Evolutionary conservation across 2,888 invertebrate species (phyloP).

Genomic region (Ophioninae sp.): DNA sequence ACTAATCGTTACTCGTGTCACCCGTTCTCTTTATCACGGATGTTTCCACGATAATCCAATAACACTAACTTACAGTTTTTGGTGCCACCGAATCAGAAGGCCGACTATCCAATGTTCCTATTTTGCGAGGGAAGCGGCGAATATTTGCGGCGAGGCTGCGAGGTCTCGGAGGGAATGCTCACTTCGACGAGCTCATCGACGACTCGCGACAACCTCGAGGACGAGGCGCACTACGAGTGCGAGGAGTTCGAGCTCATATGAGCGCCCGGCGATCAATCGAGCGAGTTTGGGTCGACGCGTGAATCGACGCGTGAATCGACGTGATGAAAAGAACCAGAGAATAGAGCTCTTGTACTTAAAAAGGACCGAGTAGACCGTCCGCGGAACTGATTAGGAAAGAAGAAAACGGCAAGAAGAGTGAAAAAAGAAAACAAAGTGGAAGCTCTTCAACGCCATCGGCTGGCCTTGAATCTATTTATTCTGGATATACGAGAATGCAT

Average conservation of each 20-base stretch:
- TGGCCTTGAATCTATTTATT: slow-evolving; percentile 59
- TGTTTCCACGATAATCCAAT: neutral
- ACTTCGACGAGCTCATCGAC: slow-evolving; percentile 67
- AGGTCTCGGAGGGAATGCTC: slow-evolving; percentile 69
- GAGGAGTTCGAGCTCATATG: slow-evolving; percentile 77
- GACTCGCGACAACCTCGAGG: slow-evolving; percentile 70
- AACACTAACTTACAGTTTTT: slow-evolving; percentile 80
- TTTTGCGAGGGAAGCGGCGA: slow-evolving; percentile 88
- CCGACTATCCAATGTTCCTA: slow-evolving; percentile 92
- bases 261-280: slow-evolving; percentile 21
- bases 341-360: slow-evolving; percentile 68
- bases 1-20: neutral
- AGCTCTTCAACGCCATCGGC: slow-evolving; percentile 40
- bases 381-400: slow-evolving; percentile 52
- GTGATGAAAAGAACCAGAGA: slow-evolving; percentile 15
- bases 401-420: neutral
- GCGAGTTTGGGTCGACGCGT: neutral
- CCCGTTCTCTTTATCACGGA: too few species aligned
- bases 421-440: slow-evolving; percentile 30
- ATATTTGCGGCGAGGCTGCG: slow-evolving; percentile 79
- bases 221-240: slow-evolving; percentile 75
- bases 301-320: neutral
- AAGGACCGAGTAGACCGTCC: slow-evolving; percentile 59
- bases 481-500: slow-evolving; percentile 13
- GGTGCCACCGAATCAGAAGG: slow-evolving; percentile 82